Conservation (phyloP, 2,113 vertebrate genomes). For the Spea multiplicata region DNA sequence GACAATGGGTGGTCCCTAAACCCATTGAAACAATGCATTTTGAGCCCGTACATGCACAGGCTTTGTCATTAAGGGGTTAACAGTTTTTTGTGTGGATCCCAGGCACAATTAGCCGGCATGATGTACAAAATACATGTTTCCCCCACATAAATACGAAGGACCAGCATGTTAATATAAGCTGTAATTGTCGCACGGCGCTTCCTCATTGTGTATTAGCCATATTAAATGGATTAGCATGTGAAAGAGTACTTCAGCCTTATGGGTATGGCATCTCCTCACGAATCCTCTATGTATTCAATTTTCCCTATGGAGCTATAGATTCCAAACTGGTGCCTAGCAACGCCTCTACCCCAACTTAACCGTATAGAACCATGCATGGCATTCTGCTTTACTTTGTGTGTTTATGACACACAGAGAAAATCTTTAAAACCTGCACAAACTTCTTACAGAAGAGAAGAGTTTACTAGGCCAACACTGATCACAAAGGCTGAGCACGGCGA, state of each 20-base stretch:
- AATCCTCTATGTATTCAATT: constrained; percentile 18
- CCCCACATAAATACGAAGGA: no score
- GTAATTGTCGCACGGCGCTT: no score
- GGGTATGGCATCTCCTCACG: constrained; percentile 15
- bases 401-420: not conserved
- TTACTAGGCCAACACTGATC: not conserved
- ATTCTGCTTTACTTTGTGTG: not conserved
- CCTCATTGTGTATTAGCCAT: constrained; percentile 9
- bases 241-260: constrained; percentile 25
- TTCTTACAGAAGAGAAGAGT: not conserved
- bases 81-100: no score
- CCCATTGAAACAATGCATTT: no score
- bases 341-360: constrained; percentile 1
- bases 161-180: no score
- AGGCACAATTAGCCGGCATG: no score
- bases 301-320: constrained; percentile 16
- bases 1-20: no score
- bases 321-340: constrained; percentile 35
- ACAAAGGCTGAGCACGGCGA: not conserved
- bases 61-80: no score
- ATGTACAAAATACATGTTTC: no score
- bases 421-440: not conserved
- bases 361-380: not conserved
- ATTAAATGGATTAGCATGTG: constrained; percentile 28
- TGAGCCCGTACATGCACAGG: no score